Evolutionary conservation across 2,113 vertebrate species (phyloP), one percentile per base, ranked within the genome.

Genomic region (Coracopsis vasa): DNA sequence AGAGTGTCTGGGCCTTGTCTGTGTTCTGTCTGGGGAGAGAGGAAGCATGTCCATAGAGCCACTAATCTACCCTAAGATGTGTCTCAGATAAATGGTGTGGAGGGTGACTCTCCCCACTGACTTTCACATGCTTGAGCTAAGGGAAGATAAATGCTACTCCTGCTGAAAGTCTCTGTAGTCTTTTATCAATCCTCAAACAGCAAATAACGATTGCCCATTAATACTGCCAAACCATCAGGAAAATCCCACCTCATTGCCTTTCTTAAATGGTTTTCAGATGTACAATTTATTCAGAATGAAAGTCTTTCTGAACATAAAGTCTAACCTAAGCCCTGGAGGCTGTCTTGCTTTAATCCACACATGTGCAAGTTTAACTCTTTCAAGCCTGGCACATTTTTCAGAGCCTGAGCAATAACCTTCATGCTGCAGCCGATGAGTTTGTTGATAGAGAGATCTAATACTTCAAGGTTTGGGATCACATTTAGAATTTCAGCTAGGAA

Each of bases 401-500:
- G 94, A 35, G 98, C 95, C 48, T 98, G 94, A 45, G 97, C 96
- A 74, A 99, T 88, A 50, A 91, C 90, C 20, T 95, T 86, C 80
- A 99, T 66, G 58, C 97, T 98, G 48, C 61, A 95, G 37, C 97
- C 93, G 4, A 98, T 94, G 48, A 97, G 97, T 95, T 97, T 98
- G 88, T 99, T 99, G 75, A 98, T 98, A 51, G 99, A 99, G 64
- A 99, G 64, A 77, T 99, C 99, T 93, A 99, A 95, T 29, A 99
- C 95, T 81, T 98, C 96, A 0, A 99, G 98, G 44, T 92, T 91
- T 60, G 97, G 94, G 42, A 98, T 96, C 66, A 86, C 33, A 16
- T 91, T 95, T 67, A 99, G 91, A 23, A 97, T 71, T 44, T 94
- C 94, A 75, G 98, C 99, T 98, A 83, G 65, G 50, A 95, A 73